Conservation (phyloP, 2,888 invertebrate species). For the Eurytoma californica region DNA sequence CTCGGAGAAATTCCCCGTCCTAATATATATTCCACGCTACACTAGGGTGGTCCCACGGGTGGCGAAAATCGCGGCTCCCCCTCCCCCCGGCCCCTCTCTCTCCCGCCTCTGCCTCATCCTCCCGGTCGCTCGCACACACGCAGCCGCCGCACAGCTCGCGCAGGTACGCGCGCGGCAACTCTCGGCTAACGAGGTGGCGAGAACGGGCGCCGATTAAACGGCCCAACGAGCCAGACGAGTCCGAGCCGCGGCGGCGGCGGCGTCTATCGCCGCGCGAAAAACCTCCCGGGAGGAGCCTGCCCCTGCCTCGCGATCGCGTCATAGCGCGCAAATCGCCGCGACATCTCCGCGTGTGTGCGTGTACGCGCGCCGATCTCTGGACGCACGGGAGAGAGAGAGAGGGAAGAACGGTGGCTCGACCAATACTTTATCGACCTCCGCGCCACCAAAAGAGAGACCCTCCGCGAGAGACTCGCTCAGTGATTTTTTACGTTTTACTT, state of each 20-base stretch:
- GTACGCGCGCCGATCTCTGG: background rate
- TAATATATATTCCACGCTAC: constrained; percentile 50
- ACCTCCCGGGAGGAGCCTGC: constrained; percentile 16
- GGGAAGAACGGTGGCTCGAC: constrained; percentile 57
- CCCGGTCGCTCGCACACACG: background rate
- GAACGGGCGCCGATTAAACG: constrained; percentile 44
- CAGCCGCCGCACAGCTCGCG: background rate
- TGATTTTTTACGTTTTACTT: constrained; percentile 73
- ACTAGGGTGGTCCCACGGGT: constrained; percentile 55
- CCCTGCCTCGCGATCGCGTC: constrained; percentile 40
- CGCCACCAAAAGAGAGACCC: constrained; percentile 67
- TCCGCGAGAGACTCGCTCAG: constrained; percentile 68
- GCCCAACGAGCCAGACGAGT: constrained; percentile 38
- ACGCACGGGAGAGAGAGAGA: background rate
- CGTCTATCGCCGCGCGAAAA: background rate
- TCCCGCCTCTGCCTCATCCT: constrained; percentile 53
- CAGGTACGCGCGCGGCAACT: background rate
- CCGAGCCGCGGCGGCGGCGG: constrained; percentile 10
- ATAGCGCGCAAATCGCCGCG: constrained; percentile 37
- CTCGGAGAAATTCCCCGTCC: constrained; percentile 47
- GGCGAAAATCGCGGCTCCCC: constrained; percentile 54
- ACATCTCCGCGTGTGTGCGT: background rate
- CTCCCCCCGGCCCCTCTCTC: constrained; percentile 57
- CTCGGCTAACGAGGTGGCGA: constrained; percentile 45
- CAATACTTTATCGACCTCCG: constrained; percentile 69